A percentile compares a stretch with the other conserved stretches of the same genome.
These are phyloP conservation scores for Muraenolepis orangiensis DNA, from an alignment of 2,797 vertebrate genomes.

Conservation along the genomic window DNA sequence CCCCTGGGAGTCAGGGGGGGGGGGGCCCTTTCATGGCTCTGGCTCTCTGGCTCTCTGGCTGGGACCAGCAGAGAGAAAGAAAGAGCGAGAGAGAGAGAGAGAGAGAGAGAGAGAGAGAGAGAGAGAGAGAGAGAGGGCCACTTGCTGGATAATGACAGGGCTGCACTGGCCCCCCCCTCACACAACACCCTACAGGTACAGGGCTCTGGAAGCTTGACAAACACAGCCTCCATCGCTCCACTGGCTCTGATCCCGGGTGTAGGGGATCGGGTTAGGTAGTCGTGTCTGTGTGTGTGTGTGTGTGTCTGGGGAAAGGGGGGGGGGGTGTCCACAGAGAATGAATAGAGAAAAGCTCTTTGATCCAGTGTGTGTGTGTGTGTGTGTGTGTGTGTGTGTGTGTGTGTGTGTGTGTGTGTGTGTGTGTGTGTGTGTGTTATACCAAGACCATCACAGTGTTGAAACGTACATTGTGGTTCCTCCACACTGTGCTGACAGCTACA, in stretches of 20 bases:
- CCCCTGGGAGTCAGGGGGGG: constrained; percentile 50
- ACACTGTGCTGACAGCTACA: too few species aligned
- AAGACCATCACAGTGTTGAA: neutral
- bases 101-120: too few species aligned
- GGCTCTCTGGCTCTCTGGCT: constrained; percentile 28
- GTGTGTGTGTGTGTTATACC: neutral
- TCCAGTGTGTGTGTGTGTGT: neutral
- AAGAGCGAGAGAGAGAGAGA: too few species aligned
- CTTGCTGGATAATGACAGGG: constrained; percentile 44
- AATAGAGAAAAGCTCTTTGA: constrained; percentile 38
- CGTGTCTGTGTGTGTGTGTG: too few species aligned
- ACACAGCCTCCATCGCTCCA: constrained; percentile 27
- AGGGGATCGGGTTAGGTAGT: too few species aligned
- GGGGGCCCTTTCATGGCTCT: constrained; percentile 45
- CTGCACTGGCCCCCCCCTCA: constrained; percentile 35
- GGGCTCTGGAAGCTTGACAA: constrained; percentile 32
- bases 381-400: constrained; percentile 1
- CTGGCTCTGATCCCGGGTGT: constrained; percentile 15
- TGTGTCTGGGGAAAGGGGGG: too few species aligned
- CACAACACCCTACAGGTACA: constrained; percentile 31
- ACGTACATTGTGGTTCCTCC: too few species aligned
- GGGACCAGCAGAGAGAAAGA: too few species aligned
- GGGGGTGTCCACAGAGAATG: constrained; percentile 27
- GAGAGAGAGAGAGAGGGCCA: constrained; percentile 30
- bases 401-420: neutral